Percentiles rank a stretch among this genome's conserved stretches.
These are phyloP conservation scores for Labeo catla DNA, from an alignment of 2,113 vertebrate genomes.

Conservation along the genomic window DNA sequence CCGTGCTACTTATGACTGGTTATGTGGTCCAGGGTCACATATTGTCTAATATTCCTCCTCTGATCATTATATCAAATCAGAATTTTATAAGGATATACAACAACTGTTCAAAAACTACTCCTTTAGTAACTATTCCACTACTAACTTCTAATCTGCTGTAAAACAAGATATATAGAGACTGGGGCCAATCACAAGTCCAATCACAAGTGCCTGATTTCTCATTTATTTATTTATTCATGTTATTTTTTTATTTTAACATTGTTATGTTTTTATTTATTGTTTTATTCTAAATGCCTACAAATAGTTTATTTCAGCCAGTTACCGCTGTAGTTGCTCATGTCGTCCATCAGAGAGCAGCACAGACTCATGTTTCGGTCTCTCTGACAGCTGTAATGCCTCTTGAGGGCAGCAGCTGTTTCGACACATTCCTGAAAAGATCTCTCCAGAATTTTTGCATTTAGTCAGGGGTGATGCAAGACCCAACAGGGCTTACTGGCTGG, in stretches of 20 bases:
- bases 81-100: too few species aligned
- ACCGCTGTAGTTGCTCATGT: neutral
- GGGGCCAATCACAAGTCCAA: too few species aligned
- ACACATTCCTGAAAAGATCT: neutral
- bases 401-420: neutral
- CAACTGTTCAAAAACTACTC: too few species aligned
- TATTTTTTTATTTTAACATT: neutral
- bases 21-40: neutral
- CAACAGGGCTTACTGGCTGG: neutral
- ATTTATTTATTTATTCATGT: neutral
- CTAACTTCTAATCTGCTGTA: neutral
- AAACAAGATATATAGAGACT: neutral
- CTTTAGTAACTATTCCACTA: too few species aligned
- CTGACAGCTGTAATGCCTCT: neutral
- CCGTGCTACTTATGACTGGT: too few species aligned
- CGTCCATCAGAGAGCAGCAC: constrained; percentile 36
- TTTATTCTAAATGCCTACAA: neutral
- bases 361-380: neutral
- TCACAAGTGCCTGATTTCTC: neutral
- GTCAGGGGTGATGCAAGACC: constrained; percentile 23
- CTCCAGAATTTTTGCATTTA: neutral
- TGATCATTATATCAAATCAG: too few species aligned
- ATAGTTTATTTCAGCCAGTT: neutral
- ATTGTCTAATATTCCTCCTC: too few species aligned
- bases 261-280: neutral